Percentiles rank a stretch among this genome's conserved stretches.
Evolutionary conservation across 2,797 vertebrate species (phyloP).

Genomic region (Characodon lateralis): DNA sequence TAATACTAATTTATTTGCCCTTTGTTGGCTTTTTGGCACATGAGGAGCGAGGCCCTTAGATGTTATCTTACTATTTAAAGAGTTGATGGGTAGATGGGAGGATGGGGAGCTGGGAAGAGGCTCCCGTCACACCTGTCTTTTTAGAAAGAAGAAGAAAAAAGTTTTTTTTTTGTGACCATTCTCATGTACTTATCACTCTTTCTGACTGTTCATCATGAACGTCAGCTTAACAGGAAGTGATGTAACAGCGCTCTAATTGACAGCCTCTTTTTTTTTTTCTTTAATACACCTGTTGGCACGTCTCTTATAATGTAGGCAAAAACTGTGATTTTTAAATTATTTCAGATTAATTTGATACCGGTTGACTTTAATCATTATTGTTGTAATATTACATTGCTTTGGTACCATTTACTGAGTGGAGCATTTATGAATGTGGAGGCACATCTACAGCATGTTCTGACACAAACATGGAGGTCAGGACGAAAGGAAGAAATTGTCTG

Average conservation of each 20-base stretch:
- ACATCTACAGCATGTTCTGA: neutral
- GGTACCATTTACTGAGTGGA: constrained; percentile 63
- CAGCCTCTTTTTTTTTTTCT: constrained; percentile 62
- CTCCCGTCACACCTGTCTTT: constrained; percentile 50
- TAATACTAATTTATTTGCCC: constrained; percentile 95
- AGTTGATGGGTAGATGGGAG: constrained; percentile 51
- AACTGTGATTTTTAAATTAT: constrained; percentile 84
- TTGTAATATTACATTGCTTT: constrained; percentile 52
- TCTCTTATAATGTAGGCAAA: constrained; percentile 66
- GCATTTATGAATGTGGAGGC: constrained; percentile 8
- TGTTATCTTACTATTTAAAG: constrained; percentile 88
- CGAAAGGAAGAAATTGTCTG: constrained; percentile 14
- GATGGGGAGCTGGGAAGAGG: constrained; percentile 36
- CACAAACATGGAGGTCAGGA: constrained; percentile 2
- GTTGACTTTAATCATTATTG: constrained; percentile 26
- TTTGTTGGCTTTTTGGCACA: constrained; percentile 84
- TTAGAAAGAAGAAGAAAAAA: constrained; percentile 37
- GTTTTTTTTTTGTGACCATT: constrained; percentile 21
- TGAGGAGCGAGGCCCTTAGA: constrained; percentile 85
- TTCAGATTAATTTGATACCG: constrained; percentile 67
- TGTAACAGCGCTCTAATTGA: constrained; percentile 33
- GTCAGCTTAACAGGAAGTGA: constrained; percentile 30
- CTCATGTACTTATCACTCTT: constrained; percentile 16
- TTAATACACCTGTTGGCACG: constrained; percentile 73
- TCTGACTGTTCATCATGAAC: constrained; percentile 30